These are phyloP conservation scores for Xestia rhomboidea DNA, from an alignment of 2,888 invertebrate species.

Conservation along the genomic window DNA sequence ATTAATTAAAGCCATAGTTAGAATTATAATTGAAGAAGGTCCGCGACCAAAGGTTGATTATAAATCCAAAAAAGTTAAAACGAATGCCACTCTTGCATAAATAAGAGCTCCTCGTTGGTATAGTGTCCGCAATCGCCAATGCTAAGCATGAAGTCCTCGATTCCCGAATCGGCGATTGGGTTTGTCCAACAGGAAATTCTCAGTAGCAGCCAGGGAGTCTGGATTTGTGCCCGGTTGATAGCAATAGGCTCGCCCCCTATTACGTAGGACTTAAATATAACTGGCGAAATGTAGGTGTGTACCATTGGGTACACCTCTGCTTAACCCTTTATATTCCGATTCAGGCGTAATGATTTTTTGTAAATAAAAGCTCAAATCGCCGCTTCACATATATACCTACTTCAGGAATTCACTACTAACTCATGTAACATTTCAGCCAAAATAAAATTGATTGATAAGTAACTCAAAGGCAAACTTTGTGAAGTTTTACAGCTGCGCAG, in stretches of 20 bases:
- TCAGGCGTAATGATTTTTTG: not conserved
- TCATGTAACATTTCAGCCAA: conserved; percentile 8
- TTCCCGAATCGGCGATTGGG: not conserved
- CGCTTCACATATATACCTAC: not conserved
- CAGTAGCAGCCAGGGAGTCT: not conserved
- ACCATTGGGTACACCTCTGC: not conserved
- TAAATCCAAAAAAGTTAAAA: not conserved
- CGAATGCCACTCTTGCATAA: not conserved
- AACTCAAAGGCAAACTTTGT: conserved; percentile 14
- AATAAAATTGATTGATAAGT: conserved; percentile 39
- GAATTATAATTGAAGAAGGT: not conserved
- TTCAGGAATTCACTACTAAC: not conserved
- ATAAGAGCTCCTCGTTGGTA: not conserved
- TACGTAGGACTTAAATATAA: not conserved
- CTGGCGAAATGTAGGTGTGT: not conserved
- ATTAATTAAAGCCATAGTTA: conserved; percentile 17
- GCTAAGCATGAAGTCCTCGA: not conserved
- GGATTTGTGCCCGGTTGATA: not conserved
- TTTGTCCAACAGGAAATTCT: not conserved
- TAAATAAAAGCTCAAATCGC: not conserved
- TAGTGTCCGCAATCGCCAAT: not conserved
- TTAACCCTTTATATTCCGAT: not conserved
- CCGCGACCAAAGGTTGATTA: not conserved
- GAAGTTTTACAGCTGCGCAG: conserved; percentile 19
- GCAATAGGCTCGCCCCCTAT: not conserved